A percentile compares a stretch with the other conserved stretches of the same genome.
Conservation (phyloP, 92 coral and sea anemone genomes). For the Heliopora coerulea region DNA sequence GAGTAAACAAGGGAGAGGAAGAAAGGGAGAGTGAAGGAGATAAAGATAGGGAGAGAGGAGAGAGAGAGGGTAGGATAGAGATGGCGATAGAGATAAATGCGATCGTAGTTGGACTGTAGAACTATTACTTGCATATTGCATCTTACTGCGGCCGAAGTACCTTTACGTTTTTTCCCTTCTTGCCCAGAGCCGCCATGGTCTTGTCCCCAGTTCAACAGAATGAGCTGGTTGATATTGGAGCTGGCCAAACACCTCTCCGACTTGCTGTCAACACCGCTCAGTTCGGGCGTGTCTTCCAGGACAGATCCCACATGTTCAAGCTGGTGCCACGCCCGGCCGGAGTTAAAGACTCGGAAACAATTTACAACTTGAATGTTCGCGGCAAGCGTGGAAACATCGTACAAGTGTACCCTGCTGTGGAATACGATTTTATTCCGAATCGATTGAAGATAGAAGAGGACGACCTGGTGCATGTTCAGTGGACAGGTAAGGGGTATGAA, state of each 20-base stretch:
- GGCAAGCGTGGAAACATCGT: conserved; percentile 54
- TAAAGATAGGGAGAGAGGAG: no score
- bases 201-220: conserved; percentile 84
- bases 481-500: conserved; percentile 78
- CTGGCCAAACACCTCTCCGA: conserved; percentile 69
- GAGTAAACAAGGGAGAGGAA: no score
- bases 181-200: conserved; percentile 53
- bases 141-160: no score
- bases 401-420: conserved; percentile 52
- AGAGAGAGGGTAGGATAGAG: no score
- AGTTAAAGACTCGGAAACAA: conserved; percentile 16
- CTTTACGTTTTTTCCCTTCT: no score
- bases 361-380: conserved; percentile 49
- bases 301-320: conserved; percentile 49
- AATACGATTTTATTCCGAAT: conserved; percentile 50
- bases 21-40: no score
- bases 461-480: conserved; percentile 86
- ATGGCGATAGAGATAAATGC: no score
- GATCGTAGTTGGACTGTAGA: no score
- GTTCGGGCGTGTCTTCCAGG: conserved; percentile 95
- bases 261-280: conserved; percentile 98
- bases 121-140: no score
- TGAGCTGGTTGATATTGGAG: conserved; percentile 86
- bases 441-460: conserved; percentile 42
- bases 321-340: conserved; percentile 32